phyloP scores from a whole-genome alignment of 2,888 invertebrate species.

The Tigriopus californicus region DNA sequence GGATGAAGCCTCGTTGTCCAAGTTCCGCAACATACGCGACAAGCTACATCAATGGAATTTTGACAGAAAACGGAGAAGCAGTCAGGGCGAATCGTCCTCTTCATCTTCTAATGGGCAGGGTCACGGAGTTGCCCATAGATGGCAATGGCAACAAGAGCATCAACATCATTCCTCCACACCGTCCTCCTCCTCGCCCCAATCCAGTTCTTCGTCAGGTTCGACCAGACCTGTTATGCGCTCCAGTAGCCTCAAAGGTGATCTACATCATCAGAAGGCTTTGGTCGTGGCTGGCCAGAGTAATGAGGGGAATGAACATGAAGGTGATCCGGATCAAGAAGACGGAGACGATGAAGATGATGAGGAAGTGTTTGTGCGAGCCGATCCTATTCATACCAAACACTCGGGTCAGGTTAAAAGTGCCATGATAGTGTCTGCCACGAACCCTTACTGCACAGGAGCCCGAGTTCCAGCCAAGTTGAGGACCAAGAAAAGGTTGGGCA shows the following conservation, averaged over 20 bases:
- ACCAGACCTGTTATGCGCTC: slow-evolving; percentile 2
- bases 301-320: not conserved
- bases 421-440: not conserved
- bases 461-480: not conserved
- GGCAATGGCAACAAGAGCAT: not conserved
- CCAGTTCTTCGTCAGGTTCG: not conserved
- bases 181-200: not conserved
- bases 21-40: not conserved
- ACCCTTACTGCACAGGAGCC: slow-evolving; percentile 7
- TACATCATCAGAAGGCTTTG: no score
- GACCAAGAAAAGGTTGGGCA: no score
- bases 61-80: not conserved
- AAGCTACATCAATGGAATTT: slow-evolving; percentile 7
- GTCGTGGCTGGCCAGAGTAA: no score
- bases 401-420: not conserved
- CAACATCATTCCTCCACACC: not conserved
- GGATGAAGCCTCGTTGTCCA: not conserved
- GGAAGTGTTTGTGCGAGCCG: slow-evolving; percentile 5
- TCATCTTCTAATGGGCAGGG: not conserved
- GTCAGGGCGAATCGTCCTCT: not conserved
- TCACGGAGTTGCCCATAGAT: not conserved
- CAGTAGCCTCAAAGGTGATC: not conserved
- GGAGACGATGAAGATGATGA: slow-evolving; percentile 3
- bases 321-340: not conserved
- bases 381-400: not conserved